These are phyloP conservation scores for Aphaenogaster floridana DNA, from an alignment of 1,140 invertebrate species.

Conservation along the genomic window DNA sequence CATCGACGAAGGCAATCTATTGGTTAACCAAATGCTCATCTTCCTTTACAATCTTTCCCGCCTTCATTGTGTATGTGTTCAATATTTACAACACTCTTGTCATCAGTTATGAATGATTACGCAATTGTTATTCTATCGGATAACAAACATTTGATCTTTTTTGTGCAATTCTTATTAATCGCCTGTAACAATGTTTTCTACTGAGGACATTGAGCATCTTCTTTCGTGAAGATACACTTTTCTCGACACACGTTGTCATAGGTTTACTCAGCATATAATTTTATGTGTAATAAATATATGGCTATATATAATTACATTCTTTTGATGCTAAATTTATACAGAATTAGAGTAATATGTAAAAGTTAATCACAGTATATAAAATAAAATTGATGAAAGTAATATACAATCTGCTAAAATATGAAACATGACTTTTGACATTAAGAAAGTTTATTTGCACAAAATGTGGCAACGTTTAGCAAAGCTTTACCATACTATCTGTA, in stretches of 20 bases:
- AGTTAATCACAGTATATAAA: background rate
- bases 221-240: background rate
- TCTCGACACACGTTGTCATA: too few relatives aligned
- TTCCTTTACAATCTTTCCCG: background rate
- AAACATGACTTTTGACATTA: background rate
- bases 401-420: background rate
- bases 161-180: constrained; percentile 1
- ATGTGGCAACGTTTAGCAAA: background rate
- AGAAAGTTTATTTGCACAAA: background rate
- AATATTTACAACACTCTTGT: constrained; percentile 63
- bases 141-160: constrained; percentile 62
- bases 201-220: background rate
- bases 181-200: background rate
- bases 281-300: background rate
- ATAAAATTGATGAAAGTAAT: background rate
- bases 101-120: constrained; percentile 39
- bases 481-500: background rate
- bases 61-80: constrained; percentile 4
- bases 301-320: background rate
- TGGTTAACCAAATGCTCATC: background rate
- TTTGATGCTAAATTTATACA: background rate
- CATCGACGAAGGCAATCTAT: background rate
- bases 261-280: background rate
- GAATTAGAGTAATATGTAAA: background rate
- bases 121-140: constrained; percentile 48